Percentiles rank a stretch among this genome's conserved stretches.
These are phyloP conservation scores for Ochropleura leucogaster DNA, from an alignment of 2,888 invertebrate species.

Conservation along the genomic window DNA sequence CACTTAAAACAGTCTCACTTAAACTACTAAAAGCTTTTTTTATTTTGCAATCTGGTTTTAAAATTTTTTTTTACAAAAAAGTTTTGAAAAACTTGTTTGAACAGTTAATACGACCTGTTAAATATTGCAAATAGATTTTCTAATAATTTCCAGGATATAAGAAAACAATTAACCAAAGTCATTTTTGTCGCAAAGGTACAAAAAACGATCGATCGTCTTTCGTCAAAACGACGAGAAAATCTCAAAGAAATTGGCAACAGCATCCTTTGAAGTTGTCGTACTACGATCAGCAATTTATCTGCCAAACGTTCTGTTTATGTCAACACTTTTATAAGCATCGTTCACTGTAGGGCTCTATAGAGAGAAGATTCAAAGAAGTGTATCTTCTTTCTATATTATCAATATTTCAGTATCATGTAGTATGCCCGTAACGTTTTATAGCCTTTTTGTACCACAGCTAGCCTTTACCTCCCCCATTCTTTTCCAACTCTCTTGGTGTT, in stretches of 20 bases:
- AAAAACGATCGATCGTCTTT: not conserved
- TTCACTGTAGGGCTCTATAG: not conserved
- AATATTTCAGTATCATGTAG: too few relatives aligned
- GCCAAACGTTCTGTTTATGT: conserved; percentile 25
- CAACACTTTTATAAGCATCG: conserved; percentile 6
- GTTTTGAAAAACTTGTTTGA: not conserved
- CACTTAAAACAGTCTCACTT: too few relatives aligned
- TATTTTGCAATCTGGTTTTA: too few relatives aligned
- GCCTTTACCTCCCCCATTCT: too few relatives aligned
- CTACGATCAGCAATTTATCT: conserved; percentile 27
- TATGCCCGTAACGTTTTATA: too few relatives aligned
- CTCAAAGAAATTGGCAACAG: conserved; percentile 23
- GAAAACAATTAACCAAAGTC: conserved; percentile 1
- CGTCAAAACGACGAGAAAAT: not conserved
- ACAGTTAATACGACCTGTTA: not conserved
- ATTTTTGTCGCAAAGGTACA: not conserved
- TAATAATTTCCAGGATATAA: not conserved
- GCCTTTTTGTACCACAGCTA: too few relatives aligned
- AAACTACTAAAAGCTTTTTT: too few relatives aligned
- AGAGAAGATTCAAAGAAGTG: not conserved
- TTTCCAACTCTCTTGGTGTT: too few relatives aligned
- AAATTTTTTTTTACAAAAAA: too few relatives aligned
- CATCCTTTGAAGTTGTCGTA: conserved; percentile 6
- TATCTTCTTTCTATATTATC: not conserved
- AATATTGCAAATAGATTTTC: not conserved